Conservation (phyloP, 2,113 vertebrate genomes). For the Coreoperca whiteheadi region DNA sequence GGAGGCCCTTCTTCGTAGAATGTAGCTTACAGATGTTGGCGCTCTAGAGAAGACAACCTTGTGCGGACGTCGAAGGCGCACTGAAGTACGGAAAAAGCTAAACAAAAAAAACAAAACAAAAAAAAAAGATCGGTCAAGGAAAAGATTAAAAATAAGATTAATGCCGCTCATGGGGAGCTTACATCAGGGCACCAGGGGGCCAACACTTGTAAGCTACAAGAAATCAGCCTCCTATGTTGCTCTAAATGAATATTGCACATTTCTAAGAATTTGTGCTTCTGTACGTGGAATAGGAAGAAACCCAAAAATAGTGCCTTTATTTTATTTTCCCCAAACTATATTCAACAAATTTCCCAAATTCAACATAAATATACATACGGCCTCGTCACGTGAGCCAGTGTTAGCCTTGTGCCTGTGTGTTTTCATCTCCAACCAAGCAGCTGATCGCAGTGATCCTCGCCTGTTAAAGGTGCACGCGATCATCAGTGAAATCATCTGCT, state of each 20-base stretch:
- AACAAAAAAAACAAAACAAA: no score
- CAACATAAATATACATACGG: conserved; percentile 22
- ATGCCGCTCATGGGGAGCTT: conserved; percentile 29
- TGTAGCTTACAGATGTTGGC: conserved; percentile 47
- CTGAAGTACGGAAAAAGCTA: conserved; percentile 51
- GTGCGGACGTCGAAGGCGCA: conserved; percentile 70
- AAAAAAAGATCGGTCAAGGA: conserved; percentile 28
- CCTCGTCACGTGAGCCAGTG: not conserved
- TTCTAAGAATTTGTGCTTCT: conserved; percentile 54
- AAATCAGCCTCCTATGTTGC: conserved; percentile 20
- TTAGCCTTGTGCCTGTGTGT: not conserved
- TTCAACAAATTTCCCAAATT: conserved; percentile 14
- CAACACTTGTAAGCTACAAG: conserved; percentile 48
- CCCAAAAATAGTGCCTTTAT: not conserved
- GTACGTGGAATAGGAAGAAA: conserved; percentile 16
- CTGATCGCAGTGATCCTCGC: conserved; percentile 42
- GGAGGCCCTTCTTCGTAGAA: conserved; percentile 24
- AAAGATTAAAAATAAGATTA: conserved; percentile 21
- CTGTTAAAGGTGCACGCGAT: conserved; percentile 10
- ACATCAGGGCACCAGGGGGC: conserved; percentile 11
- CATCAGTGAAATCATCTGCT: conserved; percentile 34
- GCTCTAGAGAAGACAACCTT: conserved; percentile 58
- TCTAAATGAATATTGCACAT: conserved; percentile 14
- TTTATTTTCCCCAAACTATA: conserved; percentile 4
- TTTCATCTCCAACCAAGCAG: conserved; percentile 32